Evolutionary conservation across 1,140 invertebrate species (phyloP), one percentile per base, ranked within the genome.

Genomic region (Belonocnema kinseyi): DNA sequence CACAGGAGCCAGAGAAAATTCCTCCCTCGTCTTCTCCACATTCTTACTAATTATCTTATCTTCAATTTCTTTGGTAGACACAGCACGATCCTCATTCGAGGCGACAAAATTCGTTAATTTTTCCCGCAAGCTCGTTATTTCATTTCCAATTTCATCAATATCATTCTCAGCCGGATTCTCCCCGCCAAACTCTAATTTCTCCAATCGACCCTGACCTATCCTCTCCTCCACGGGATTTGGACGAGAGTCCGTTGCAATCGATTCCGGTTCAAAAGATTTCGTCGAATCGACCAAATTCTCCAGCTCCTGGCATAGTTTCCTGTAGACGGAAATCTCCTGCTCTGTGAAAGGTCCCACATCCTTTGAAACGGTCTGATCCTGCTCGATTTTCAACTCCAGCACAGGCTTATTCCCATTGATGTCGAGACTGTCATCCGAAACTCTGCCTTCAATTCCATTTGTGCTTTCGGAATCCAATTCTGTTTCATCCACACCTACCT

Each of bases 251-350:
- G 74, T 50, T 58, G 70, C 33, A 6, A 11, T 13, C 11, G 54
- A 46, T 73, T 50, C 58, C 8, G 19, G 3, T n/a, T 76, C 74
- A 26, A 78, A 40, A 54, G 77, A 40, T 26, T 82, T 80, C 0
- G 83, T 81, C 10, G 76, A 58, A 7, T 80, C 50, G 10, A 86
- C 83, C 13, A 86, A 78, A 66, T 80, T 82, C 74, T 86, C 85
- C 13, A 86, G 51, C 61, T 86, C 83, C 19, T 79, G 75, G 51
- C 84, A 86, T 3, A 86, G 82, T 54, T 85, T 74, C 26, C 80
- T 74, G 52, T 85, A 86, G 2, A 83, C 80, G 4, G 82, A 82
- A n/a, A 82, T 72, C 53, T 85, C 85, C 50, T 80, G 76, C 16
- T 85, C 84, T 6, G 80, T 81, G 14, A 81, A 78, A 7, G 80